Evolutionary conservation across 2,888 invertebrate genomes (phyloP).

Genomic region (Nipponacmea schrenckii): DNA sequence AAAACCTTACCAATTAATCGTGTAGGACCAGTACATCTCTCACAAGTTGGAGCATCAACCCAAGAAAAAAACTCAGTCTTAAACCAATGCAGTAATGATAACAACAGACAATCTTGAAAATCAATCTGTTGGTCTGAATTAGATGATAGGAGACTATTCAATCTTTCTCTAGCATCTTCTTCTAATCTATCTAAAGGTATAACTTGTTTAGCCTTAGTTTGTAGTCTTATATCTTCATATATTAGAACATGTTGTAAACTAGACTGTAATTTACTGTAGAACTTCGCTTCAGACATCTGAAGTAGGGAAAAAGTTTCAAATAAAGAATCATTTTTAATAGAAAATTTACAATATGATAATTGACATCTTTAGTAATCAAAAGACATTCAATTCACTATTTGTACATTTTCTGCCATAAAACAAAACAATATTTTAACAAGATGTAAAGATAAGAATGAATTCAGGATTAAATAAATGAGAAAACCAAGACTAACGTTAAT

Average conservation of each 20-base stretch:
- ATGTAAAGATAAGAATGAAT: too few relatives aligned
- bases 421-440: too few relatives aligned
- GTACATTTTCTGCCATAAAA: too few relatives aligned
- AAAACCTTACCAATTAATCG: conserved; percentile 25
- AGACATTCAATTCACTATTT: not conserved
- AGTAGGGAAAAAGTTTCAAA: conserved; percentile 16
- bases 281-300: conserved; percentile 52
- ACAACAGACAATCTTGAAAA: conserved; percentile 76
- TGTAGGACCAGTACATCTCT: conserved; percentile 74
- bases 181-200: conserved; percentile 79
- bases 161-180: conserved; percentile 71
- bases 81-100: conserved; percentile 90
- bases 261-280: conserved; percentile 50
- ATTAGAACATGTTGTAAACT: conserved; percentile 73
- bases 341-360: not conserved
- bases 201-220: conserved; percentile 74
- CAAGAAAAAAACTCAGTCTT: conserved; percentile 91
- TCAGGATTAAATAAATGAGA: too few relatives aligned
- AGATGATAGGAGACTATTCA: conserved; percentile 30
- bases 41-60: conserved; percentile 82
- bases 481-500: too few relatives aligned
- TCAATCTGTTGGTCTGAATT: conserved; percentile 33
- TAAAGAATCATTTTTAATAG: not conserved
- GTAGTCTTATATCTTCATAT: conserved; percentile 78
- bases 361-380: not conserved